These are phyloP conservation scores for Cyprinella venusta DNA, from an alignment of 2,797 vertebrate species.

Conservation along the genomic window DNA sequence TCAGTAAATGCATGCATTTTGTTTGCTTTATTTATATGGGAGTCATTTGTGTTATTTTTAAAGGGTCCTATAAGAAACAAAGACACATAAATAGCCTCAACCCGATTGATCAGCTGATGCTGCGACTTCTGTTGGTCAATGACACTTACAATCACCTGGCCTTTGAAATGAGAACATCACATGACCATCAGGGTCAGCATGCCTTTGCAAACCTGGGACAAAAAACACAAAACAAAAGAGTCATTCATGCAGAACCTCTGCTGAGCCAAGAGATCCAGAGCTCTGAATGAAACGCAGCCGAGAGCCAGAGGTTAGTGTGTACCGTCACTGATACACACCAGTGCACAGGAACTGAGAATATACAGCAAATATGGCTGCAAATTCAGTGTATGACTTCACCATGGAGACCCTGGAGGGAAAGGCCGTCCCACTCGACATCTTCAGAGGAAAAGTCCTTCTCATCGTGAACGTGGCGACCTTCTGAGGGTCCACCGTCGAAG, in stretches of 20 bases:
- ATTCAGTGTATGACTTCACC: conserved; percentile 78
- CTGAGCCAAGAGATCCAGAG: conserved; percentile 75
- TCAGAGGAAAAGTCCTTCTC: conserved; percentile 78
- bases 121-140: neutral
- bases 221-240: conserved; percentile 75
- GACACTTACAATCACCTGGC: conserved; percentile 25
- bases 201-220: conserved; percentile 64
- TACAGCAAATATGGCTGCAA: conserved; percentile 67
- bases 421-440: conserved; percentile 70
- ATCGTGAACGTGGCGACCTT: conserved; percentile 82
- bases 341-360: conserved; percentile 31
- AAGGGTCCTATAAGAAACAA: neutral
- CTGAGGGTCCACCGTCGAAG: conserved; percentile 82
- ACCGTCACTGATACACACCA: conserved; percentile 60
- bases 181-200: conserved; percentile 51
- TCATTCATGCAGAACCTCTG: conserved; percentile 80
- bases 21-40: neutral
- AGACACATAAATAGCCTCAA: neutral
- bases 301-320: conserved; percentile 61
- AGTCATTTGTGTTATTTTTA: neutral
- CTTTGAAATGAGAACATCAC: conserved; percentile 37
- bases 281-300: conserved; percentile 67
- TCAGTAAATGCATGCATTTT: neutral
- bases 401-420: conserved; percentile 76
- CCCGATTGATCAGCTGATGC: neutral